Evolutionary conservation across 2,888 invertebrate genomes (phyloP).

Genomic region (Drosophila imparisetae): DNA sequence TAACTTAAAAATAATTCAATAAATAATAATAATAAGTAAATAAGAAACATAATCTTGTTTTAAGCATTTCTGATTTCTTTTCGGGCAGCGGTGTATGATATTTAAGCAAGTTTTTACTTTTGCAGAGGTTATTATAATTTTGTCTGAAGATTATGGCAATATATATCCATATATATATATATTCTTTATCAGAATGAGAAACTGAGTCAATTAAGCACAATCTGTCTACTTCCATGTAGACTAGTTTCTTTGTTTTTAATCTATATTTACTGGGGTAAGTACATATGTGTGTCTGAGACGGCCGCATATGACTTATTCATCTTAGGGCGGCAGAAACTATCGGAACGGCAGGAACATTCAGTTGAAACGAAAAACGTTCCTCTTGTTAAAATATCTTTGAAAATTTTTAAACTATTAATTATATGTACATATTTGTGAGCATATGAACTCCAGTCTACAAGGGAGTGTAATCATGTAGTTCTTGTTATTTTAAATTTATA

Average conservation of each 20-base stretch:
- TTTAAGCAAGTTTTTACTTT: conserved; percentile 2
- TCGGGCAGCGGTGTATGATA: conserved; percentile 9
- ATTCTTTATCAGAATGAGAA: background rate
- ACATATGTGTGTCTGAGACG: background rate
- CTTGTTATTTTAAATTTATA: background rate
- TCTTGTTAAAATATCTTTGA: background rate
- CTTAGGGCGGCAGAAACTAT: background rate
- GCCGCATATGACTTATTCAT: background rate
- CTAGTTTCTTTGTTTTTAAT: background rate
- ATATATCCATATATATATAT: background rate
- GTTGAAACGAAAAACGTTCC: background rate
- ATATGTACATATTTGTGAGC: background rate
- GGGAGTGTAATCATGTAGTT: background rate
- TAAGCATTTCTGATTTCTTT: conserved; percentile 18
- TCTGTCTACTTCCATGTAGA: background rate
- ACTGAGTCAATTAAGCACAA: background rate
- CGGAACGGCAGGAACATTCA: conserved; percentile 1
- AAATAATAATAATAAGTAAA: background rate
- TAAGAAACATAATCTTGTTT: background rate
- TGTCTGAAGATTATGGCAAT: background rate
- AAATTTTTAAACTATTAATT: background rate
- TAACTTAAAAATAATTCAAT: conserved; percentile 20
- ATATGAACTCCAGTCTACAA: background rate
- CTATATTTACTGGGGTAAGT: conserved; percentile 15
- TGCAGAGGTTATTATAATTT: background rate